Base-by-base conservation (phyloP, 2,888 invertebrate species). In the Trissonchulus sp. region DNA sequence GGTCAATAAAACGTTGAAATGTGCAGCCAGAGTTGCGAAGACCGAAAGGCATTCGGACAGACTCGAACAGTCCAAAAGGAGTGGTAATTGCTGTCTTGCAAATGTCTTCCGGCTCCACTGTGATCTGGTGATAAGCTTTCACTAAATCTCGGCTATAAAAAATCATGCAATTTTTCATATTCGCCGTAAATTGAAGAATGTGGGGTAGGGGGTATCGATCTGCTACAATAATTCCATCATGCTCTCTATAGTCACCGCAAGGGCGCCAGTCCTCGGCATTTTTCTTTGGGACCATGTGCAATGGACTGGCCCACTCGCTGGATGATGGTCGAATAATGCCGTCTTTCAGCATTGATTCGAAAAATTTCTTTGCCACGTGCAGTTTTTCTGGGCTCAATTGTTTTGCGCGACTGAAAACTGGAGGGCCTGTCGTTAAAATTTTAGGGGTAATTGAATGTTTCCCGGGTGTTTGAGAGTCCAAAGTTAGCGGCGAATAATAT, bases 21-120 rank as follows among this genome's bases (percentile, higher is more conserved):
- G 71, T 69, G 28, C 37, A 37, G 15, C 36, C 71, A 36, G 71
- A 34, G 34, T 69, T 69, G 34, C 71, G 71, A 35, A 69, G 71
- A 35, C 71, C 71, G n/a, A 69, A 69, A 2, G 71, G 71, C 71
- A 69, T 69, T 23, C 71, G 71, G 34, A 69, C 71, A 37, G n/a
- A 69, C 34, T 69, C 71, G 34, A 69, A 69, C 3, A 28, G n/a
- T 18, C 65, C 65, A 65, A 65, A 65, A 15, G 65, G 65, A 28
- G 65, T 65, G 8, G 65, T 69, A 18, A 69, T 34, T 35, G 71
- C 71, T 30, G 71, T 69, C 34, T 69, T 69, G 34, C n/a, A 37
- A 36, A 69, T 69, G 37, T 69, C 71, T 8, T 69, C 71, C 3
- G 33, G 3, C 8, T 30, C 71, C 2, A 69, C 71, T 35, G 71